These are phyloP conservation scores for Drosophila merina DNA, from an alignment of 2,888 invertebrate species.

Conservation along the genomic window DNA sequence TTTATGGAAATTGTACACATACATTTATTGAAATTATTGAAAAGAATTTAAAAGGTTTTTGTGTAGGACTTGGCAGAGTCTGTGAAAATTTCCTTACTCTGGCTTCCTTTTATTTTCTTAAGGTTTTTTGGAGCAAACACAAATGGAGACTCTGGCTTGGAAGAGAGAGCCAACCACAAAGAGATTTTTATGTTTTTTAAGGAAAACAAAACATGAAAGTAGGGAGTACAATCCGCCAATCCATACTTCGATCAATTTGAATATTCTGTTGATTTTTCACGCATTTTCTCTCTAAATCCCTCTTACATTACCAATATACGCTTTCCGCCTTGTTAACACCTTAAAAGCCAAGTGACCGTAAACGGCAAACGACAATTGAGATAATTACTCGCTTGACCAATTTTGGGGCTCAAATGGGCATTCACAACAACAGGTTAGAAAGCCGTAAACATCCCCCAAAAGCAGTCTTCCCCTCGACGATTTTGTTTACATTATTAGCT, in stretches of 20 bases:
- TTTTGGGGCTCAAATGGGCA: slow-evolving; percentile 48
- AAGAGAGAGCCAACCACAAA: slow-evolving; percentile 10
- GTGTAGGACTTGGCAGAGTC: slow-evolving; percentile 61
- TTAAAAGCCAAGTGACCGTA: slow-evolving; percentile 59
- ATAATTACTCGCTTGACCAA: slow-evolving; percentile 71
- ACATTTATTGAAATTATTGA: slow-evolving; percentile 67
- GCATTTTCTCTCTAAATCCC: slow-evolving; percentile 1
- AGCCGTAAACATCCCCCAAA: slow-evolving; percentile 39
- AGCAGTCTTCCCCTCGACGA: slow-evolving; percentile 7
- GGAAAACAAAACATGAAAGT: not conserved
- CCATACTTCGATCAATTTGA: not conserved
- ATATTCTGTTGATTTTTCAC: not conserved
- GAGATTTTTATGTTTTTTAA: not conserved
- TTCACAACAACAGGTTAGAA: slow-evolving; percentile 44
- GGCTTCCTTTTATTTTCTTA: slow-evolving; percentile 33
- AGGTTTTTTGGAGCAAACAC: slow-evolving; percentile 50
- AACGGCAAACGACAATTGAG: slow-evolving; percentile 65
- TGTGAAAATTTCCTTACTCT: slow-evolving; percentile 66
- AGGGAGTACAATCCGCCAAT: too few relatives aligned
- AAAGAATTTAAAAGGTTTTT: slow-evolving; percentile 68
- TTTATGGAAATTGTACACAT: slow-evolving; percentile 35
- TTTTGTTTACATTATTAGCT: slow-evolving; percentile 76
- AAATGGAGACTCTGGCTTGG: slow-evolving; percentile 35
- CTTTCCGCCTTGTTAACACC: slow-evolving; percentile 51
- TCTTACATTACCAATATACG: slow-evolving; percentile 24